Evolutionary conservation across 2,797 vertebrate species (phyloP), one percentile per base, ranked within the genome.

Genomic region (Limnodromus scolopaceus): DNA sequence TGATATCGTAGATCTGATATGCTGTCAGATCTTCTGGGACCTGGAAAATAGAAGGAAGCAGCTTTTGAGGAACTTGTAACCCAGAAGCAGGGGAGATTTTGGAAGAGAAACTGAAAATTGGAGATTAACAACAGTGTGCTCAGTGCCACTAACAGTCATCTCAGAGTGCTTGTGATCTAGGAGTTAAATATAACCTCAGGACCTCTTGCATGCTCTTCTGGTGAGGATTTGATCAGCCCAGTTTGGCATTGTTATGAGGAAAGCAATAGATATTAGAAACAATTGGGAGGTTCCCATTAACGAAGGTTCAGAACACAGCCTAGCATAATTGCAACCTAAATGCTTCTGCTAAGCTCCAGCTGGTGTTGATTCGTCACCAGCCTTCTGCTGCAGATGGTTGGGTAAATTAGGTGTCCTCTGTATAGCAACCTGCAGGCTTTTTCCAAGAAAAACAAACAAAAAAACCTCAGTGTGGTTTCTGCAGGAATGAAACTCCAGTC

Each of bases 401-500:
- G 51, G 54, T 87, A 95, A 94, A 87, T 89, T 36, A 70, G n/a
- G 66, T 89, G 9, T 23, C 58, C 49, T 87, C 14, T 92, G 78
- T 86, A 74, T 85, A 89, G 60, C 71, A 93, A 93, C 92, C 82
- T 85, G 57, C 24, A 28, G 66, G 34, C 22, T 85, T 90, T 77
- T 90, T 77, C 84, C 91, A 96, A 84, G 55, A 69, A 93, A 95
- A 95, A 84, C 77, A 92, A 93, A 95, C 85, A 94, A 83, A 91
- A 68, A 66, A 32, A 13, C 27, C 75, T 74, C 32, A 16, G 3
- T 20, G 71, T 60, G 60, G 36, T 83, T 93, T 89, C 60, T 84
- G 57, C 75, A 54, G 72, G 90, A 65, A 63, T 48, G 43, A 65
- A 76, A 39, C 34, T 86, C 75, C 19, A 32, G 32, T 13, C 54